Conservation (phyloP, 2,888 invertebrate species). For the Zaprionus bogoriensis region DNA sequence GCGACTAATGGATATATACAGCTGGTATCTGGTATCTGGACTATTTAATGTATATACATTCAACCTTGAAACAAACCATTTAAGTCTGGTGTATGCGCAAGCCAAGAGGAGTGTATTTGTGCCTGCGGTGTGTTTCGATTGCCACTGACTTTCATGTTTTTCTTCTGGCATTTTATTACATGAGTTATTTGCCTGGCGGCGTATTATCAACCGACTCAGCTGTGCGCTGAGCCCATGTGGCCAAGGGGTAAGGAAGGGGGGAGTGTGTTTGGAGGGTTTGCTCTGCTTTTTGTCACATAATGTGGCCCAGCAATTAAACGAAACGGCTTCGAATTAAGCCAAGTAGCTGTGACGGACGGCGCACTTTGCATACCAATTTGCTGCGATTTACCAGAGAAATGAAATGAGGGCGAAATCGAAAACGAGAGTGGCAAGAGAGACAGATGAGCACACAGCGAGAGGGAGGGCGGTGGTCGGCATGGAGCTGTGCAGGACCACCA, state of each 20-base stretch:
- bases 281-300: slow-evolving; percentile 74
- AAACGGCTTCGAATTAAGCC: slow-evolving; percentile 76
- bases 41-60: too few relatives aligned
- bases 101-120: slow-evolving; percentile 17
- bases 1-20: too few relatives aligned
- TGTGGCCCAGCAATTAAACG: slow-evolving; percentile 77
- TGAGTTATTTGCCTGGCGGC: slow-evolving; percentile 53
- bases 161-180: slow-evolving; percentile 53
- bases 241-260: neutral
- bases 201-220: slow-evolving; percentile 44
- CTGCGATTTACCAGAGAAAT: slow-evolving; percentile 39
- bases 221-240: neutral
- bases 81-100: too few relatives aligned
- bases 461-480: neutral
- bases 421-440: slow-evolving; percentile 48
- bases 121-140: slow-evolving; percentile 1
- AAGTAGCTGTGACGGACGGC: slow-evolving; percentile 60
- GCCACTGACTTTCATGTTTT: slow-evolving; percentile 38
- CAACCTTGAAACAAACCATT: too few relatives aligned
- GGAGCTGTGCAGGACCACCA: slow-evolving; percentile 25
- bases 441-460: too few relatives aligned
- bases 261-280: slow-evolving; percentile 27
- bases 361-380: slow-evolving; percentile 75
- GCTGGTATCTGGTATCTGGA: too few relatives aligned
- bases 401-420: slow-evolving; percentile 58